Evolutionary conservation across 2,888 invertebrate genomes (phyloP).

Genomic region (Eueremaeus valkanovi): DNA sequence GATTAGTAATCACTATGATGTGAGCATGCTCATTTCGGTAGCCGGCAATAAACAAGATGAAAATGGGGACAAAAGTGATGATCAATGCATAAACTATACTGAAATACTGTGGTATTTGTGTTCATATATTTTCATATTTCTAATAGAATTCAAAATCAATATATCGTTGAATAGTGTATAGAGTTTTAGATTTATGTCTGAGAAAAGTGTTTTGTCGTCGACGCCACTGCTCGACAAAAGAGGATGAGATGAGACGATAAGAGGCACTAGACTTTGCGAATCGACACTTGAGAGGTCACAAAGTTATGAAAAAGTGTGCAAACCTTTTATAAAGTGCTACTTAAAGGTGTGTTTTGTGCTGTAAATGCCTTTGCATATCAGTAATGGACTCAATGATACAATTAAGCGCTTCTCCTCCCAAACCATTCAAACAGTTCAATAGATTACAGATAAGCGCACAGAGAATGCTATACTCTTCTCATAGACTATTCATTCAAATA

Average conservation of each 20-base stretch:
- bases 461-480: background rate
- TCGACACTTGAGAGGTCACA: background rate
- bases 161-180: too few relatives aligned
- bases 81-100: too few relatives aligned
- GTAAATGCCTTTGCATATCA: background rate
- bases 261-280: background rate
- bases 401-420: conserved; percentile 30
- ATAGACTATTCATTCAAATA: background rate
- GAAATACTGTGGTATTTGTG: too few relatives aligned
- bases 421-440: background rate
- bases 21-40: too few relatives aligned
- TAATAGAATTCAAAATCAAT: too few relatives aligned
- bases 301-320: conserved; percentile 25
- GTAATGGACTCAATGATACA: conserved; percentile 21
- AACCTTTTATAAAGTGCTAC: conserved; percentile 15
- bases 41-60: too few relatives aligned
- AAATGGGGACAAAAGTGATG: too few relatives aligned
- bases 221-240: background rate
- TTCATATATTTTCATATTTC: too few relatives aligned
- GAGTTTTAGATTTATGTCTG: too few relatives aligned
- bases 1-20: too few relatives aligned
- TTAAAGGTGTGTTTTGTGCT: conserved; percentile 21
- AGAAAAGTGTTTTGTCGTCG: too few relatives aligned
- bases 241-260: conserved; percentile 17
- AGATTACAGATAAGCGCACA: conserved; percentile 11